Conservation (phyloP, 2,888 invertebrate species). For the Heterodera filipjevi region DNA sequence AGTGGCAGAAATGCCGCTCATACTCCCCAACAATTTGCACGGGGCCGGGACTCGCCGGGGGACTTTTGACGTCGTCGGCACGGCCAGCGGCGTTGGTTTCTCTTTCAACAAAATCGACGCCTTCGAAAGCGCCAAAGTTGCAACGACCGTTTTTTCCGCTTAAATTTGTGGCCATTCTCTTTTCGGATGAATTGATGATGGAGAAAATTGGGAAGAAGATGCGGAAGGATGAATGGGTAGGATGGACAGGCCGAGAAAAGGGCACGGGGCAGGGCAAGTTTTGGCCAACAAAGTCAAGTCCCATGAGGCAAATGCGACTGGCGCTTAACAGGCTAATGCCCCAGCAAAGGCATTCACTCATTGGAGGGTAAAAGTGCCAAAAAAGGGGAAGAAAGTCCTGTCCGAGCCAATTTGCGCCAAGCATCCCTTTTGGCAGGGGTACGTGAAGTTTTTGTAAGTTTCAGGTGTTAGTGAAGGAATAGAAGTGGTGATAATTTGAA, state of each 20-base stretch:
- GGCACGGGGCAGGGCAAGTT: background rate
- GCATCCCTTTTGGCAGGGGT: background rate
- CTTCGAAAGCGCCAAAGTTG: background rate
- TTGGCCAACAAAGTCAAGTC: conserved; percentile 7
- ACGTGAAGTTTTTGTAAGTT: background rate
- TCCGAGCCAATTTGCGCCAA: conserved; percentile 10
- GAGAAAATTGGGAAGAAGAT: background rate
- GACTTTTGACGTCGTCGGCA: background rate
- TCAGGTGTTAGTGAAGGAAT: background rate
- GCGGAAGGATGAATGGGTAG: background rate
- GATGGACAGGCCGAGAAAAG: background rate
- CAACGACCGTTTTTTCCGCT: background rate
- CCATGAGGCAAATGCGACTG: background rate
- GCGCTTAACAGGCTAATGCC: conserved; percentile 11
- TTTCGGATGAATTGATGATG: background rate
- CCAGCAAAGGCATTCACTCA: background rate
- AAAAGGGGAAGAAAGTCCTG: background rate
- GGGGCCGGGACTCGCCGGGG: background rate
- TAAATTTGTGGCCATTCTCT: conserved; percentile 14
- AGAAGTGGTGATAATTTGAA: background rate
- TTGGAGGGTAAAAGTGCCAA: background rate
- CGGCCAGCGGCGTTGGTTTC: background rate
- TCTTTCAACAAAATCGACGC: background rate
- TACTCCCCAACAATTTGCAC: conserved; percentile 2
- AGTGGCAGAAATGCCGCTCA: background rate